Evolutionary conservation across 53 echinoderm and acorn worm species (phyloP), one percentile per base, ranked within the genome.

Genomic region (Arbacia lixula): DNA sequence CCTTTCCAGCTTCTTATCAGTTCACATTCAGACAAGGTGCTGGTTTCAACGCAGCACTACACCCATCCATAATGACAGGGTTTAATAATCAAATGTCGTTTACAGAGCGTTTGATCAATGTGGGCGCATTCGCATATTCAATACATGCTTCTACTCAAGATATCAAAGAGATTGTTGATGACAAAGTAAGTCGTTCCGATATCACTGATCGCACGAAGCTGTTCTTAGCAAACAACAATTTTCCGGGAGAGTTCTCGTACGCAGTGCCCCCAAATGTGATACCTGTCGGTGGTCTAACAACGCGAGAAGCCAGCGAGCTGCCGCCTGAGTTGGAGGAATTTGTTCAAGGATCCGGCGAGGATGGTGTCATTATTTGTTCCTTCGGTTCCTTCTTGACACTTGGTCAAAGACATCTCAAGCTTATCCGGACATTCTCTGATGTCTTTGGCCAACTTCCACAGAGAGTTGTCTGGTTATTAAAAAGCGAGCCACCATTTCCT

Each of bases 201-300:
- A 19, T 74, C 17, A 52, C 53, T 19, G n/a, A 30, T 34, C 28
- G 74, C 12, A 42, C 87, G 8, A 90, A 93, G 38, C 19, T 93
- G 22, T 87, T 87, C 85, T 46, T 93, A 26, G 84, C 80, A 31
- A 93, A 87, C 63, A 84, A 80, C n/a, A 90, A 93, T 61, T 76
- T 87, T 30, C 49, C 75, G 1, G 36, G 51, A 6, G 93, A 93
- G 42, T 93, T 65, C 65, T 72, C 93, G 9, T 84, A 80, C 12
- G 69, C 93, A 2, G 63, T 87, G 6, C 68, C 93, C 10, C 93
- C 93, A 26, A 93, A 93, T 33, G 83, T 87, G 34, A 51, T 90
- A 1, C 72, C 79, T 0, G 72, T 93, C 42, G 93, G 93, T 1
- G 93, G 93, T 6, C 75, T 93, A 6, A 87, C 85, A 6, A 63